Conservation (phyloP, 1,140 invertebrate species). For the Eubasilissa regina region DNA sequence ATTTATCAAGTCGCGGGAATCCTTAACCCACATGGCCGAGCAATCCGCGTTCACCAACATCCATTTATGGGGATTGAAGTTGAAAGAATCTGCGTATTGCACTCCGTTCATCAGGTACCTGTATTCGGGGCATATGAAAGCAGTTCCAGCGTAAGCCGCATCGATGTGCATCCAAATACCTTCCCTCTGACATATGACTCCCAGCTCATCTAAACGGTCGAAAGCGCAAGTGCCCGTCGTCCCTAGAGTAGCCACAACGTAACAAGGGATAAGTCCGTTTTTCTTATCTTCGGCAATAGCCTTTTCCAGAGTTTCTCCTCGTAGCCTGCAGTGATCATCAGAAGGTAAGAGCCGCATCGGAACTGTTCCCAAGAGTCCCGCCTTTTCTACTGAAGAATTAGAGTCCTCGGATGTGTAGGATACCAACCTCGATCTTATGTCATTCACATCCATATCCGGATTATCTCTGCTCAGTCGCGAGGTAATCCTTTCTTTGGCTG, state of each 20-base stretch:
- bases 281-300: constrained; percentile 88
- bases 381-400: constrained; percentile 94
- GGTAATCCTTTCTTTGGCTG: constrained; percentile 84
- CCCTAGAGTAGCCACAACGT: constrained; percentile 89
- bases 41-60: constrained; percentile 94
- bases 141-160: constrained; percentile 91
- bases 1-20: constrained; percentile 84
- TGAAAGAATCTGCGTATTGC: constrained; percentile 88
- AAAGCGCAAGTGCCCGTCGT: constrained; percentile 95
- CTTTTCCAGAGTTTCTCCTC: constrained; percentile 85
- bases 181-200: constrained; percentile 83
- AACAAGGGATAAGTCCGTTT: constrained; percentile 91
- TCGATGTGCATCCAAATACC: constrained; percentile 91
- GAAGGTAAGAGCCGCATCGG: constrained; percentile 85
- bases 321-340: constrained; percentile 84
- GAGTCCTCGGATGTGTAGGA: constrained; percentile 92
- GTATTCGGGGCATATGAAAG: constrained; percentile 93
- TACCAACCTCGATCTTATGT: constrained; percentile 83
- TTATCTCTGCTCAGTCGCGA: constrained; percentile 72
- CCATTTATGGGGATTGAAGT: constrained; percentile 95
- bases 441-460: constrained; percentile 76
- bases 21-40: constrained; percentile 89
- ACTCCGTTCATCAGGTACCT: constrained; percentile 85
- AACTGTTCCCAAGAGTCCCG: constrained; percentile 86
- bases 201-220: constrained; percentile 88